Conservation (phyloP, 53 echinoderm and acorn worm species). For the Arbacia lixula region DNA sequence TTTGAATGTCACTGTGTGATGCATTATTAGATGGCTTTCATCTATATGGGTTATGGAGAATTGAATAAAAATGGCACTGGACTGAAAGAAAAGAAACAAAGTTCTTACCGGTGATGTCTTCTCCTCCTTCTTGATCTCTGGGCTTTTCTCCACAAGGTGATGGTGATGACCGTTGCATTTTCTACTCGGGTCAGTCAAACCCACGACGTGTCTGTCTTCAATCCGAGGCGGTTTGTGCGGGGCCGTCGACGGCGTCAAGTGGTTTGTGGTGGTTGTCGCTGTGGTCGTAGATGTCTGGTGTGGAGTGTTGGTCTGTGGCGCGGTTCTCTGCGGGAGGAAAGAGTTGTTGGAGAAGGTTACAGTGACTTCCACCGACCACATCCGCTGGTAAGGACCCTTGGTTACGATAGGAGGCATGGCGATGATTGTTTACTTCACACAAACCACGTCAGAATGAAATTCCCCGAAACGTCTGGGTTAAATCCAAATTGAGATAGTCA, state of each 20-base stretch:
- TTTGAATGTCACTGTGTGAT: too few relatives aligned
- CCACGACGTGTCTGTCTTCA: slow-evolving; percentile 19
- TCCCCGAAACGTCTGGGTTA: too few relatives aligned
- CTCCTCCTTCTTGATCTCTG: slow-evolving; percentile 44
- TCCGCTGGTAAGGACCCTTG: slow-evolving; percentile 9
- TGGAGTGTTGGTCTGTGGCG: slow-evolving; percentile 76
- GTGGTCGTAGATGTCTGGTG: slow-evolving; percentile 34
- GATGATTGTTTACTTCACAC: background rate
- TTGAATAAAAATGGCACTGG: too few relatives aligned
- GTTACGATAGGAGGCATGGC: slow-evolving; percentile 45
- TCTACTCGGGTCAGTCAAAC: background rate
- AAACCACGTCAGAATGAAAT: too few relatives aligned
- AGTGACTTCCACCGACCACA: slow-evolving; percentile 56
- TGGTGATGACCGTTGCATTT: slow-evolving; percentile 41
- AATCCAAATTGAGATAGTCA: too few relatives aligned
- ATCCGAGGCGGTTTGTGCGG: slow-evolving; percentile 34
- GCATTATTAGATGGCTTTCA: too few relatives aligned
- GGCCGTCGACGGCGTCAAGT: background rate
- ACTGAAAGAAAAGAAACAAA: too few relatives aligned
- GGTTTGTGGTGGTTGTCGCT: slow-evolving; percentile 17
- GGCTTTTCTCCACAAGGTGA: background rate
- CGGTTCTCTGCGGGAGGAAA: slow-evolving; percentile 70
- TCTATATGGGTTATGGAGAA: too few relatives aligned
- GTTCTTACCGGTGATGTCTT: slow-evolving; percentile 37
- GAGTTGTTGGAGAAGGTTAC: slow-evolving; percentile 34